Conservation (phyloP, 2,888 invertebrate genomes). For the Adelphocoris suturalis region DNA sequence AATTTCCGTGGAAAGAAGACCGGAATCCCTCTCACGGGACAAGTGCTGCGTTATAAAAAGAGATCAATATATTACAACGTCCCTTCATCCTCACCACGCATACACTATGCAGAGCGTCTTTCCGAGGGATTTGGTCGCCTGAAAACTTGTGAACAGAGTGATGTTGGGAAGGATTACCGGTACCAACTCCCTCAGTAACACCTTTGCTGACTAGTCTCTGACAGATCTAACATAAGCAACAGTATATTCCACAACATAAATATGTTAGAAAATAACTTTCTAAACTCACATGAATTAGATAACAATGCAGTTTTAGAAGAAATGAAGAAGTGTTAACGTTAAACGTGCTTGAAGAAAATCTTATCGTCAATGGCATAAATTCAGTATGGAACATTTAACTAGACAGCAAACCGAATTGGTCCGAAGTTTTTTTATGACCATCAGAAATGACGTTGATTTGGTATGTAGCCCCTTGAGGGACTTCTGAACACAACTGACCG, state of each 20-base stretch:
- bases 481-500: no score
- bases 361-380: no score
- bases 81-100: not conserved
- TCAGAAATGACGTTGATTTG: no score
- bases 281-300: no score
- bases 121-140: not conserved
- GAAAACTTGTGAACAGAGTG: not conserved
- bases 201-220: not conserved
- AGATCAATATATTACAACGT: constrained; percentile 23
- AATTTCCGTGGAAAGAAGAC: not conserved
- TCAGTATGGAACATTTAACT: no score
- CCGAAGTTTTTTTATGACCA: no score
- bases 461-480: no score
- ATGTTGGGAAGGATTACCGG: not conserved
- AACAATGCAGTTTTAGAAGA: no score
- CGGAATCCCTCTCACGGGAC: not conserved
- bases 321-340: no score
- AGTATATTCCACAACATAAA: not conserved
- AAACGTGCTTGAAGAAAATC: no score
- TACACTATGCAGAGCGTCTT: not conserved
- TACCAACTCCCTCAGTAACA: not conserved
- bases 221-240: not conserved
- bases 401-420: no score
- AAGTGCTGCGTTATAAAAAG: constrained; percentile 7
- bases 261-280: not conserved